A percentile compares a stretch with the other conserved stretches of the same genome.
Conservation (phyloP, 2,113 vertebrate genomes). For the Pagrus major region DNA sequence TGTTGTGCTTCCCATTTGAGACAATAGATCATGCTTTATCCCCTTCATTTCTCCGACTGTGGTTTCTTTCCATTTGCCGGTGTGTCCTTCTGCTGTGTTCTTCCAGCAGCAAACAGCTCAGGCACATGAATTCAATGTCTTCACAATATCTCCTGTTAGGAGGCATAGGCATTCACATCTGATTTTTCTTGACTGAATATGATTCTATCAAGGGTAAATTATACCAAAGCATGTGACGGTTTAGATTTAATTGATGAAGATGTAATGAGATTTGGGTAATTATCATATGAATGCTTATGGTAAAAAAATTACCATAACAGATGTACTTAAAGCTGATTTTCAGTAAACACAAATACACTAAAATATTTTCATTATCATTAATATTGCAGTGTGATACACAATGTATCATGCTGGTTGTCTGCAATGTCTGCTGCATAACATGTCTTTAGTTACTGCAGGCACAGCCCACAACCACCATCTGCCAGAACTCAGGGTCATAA, state of each 20-base stretch:
- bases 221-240: background rate
- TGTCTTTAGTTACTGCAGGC: slow-evolving; percentile 17
- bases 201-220: slow-evolving; percentile 8
- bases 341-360: slow-evolving; percentile 5
- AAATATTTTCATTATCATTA: background rate
- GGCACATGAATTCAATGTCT: background rate
- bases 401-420: background rate
- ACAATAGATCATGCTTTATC: slow-evolving; percentile 39
- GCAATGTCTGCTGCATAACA: background rate
- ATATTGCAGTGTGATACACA: slow-evolving; percentile 5
- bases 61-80: slow-evolving; percentile 8
- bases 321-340: slow-evolving; percentile 30
- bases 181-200: slow-evolving; percentile 2
- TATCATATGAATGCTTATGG: slow-evolving; percentile 6
- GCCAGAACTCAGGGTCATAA: slow-evolving; percentile 53
- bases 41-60: slow-evolving; percentile 22
- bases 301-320: slow-evolving; percentile 32
- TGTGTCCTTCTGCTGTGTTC: background rate
- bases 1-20: slow-evolving; percentile 24
- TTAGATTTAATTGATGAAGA: slow-evolving; percentile 10
- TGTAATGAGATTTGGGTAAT: slow-evolving; percentile 35
- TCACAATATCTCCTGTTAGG: background rate
- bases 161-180: background rate
- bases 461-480: slow-evolving; percentile 56
- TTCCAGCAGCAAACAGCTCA: slow-evolving; percentile 20